phyloP scores from a whole-genome alignment of 35 echinoderm and acorn worm species.

The Ptychodera flava region DNA sequence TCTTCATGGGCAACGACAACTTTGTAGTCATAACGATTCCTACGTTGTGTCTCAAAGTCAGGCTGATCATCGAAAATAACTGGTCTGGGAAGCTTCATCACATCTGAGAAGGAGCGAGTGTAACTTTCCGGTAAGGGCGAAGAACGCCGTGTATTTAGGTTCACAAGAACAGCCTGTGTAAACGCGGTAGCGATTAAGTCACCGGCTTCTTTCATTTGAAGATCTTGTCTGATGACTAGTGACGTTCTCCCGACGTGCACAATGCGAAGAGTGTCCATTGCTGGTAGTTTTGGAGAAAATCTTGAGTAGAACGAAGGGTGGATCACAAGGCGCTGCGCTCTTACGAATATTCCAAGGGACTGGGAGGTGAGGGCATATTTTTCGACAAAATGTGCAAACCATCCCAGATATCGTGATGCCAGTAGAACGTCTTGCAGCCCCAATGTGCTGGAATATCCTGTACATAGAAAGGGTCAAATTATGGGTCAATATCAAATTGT shows the following conservation, averaged over 20 bases:
- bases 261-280: not conserved
- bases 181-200: not conserved
- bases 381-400: no score
- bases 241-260: not conserved
- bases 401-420: no score
- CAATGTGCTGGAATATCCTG: no score
- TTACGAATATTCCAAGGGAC: no score
- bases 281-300: not conserved
- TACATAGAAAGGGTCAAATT: no score
- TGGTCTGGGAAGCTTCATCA: not conserved
- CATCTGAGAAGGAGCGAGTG: not conserved
- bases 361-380: no score
- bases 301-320: not conserved
- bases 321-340: not conserved
- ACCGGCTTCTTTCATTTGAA: not conserved
- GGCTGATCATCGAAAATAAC: not conserved
- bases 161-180: not conserved
- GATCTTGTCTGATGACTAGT: not conserved
- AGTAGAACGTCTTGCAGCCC: no score
- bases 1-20: not conserved
- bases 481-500: no score
- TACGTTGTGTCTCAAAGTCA: not conserved
- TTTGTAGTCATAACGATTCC: not conserved
- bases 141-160: not conserved
- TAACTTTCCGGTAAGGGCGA: not conserved